A percentile compares a stretch with the other conserved stretches of the same genome.
Conservation (phyloP, 1,140 invertebrate genomes). For the Achatina immaculata region DNA sequence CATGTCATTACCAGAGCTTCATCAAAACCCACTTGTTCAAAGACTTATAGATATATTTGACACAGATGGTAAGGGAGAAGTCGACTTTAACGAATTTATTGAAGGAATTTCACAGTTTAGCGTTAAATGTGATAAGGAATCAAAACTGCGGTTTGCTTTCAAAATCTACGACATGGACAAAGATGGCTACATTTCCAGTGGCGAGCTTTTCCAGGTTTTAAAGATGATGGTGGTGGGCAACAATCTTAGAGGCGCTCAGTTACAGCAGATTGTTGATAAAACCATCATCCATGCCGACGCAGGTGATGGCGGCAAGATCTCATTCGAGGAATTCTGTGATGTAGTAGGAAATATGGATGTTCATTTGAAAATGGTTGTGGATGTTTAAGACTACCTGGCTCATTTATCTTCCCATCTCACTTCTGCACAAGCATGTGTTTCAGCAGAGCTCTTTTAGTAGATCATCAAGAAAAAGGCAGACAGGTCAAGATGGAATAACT, state of each 20-base stretch:
- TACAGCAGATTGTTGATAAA: conserved; percentile 73
- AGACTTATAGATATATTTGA: conserved; percentile 99
- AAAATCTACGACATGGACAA: conserved; percentile 99
- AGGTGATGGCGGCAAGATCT: conserved; percentile 73
- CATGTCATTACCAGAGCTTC: conserved; percentile 97
- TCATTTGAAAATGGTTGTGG: conserved; percentile 99
- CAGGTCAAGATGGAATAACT: neutral
- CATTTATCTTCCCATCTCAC: neutral
- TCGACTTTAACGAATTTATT: conserved; percentile 97
- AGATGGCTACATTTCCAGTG: conserved; percentile 98
- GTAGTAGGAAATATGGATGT: conserved; percentile 97
- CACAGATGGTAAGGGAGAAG: conserved; percentile 98
- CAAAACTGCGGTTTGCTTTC: conserved; percentile 97
- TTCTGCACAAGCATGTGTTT: neutral
- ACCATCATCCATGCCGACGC: conserved; percentile 72
- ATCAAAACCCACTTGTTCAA: conserved; percentile 98
- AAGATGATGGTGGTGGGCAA: conserved; percentile 96
- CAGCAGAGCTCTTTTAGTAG: conserved; percentile 2
- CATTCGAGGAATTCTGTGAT: conserved; percentile 73
- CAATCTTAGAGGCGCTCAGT: conserved; percentile 72
- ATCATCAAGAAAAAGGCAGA: neutral
- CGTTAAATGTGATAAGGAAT: conserved; percentile 98
- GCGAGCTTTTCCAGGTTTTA: conserved; percentile 96
- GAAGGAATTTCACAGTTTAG: conserved; percentile 99
- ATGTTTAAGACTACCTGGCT: conserved; percentile 76